phyloP scores from a whole-genome alignment of 1,140 invertebrate genomes.

The Drosophila pruinosa region DNA sequence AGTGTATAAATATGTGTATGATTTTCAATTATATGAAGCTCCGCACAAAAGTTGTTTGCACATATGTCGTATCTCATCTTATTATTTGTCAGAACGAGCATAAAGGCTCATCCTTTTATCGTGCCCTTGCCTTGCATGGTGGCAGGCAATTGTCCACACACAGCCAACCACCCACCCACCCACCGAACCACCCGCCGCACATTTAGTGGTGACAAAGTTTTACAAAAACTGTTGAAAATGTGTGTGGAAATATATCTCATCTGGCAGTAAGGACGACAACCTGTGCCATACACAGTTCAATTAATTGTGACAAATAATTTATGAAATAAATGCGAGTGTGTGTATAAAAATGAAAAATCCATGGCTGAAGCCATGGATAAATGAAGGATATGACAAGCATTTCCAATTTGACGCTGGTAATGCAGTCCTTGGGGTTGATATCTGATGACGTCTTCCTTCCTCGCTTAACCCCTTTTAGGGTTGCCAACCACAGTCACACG shows the following conservation, averaged over 20 bases:
- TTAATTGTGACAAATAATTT: constrained; percentile 83
- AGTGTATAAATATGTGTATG: constrained; percentile 25
- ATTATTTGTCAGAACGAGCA: constrained; percentile 72
- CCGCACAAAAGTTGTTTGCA: constrained; percentile 80
- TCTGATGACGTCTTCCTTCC: neutral
- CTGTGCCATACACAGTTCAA: constrained; percentile 74
- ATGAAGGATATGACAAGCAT: constrained; percentile 83
- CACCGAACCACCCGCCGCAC: constrained; percentile 31
- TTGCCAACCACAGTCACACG: neutral
- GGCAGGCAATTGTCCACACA: constrained; percentile 27
- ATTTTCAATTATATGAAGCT: constrained; percentile 81
- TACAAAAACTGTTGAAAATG: constrained; percentile 54
- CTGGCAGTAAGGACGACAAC: constrained; percentile 21
- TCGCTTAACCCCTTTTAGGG: constrained; percentile 64
- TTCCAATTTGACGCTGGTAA: constrained; percentile 77
- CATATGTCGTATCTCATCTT: constrained; percentile 83
- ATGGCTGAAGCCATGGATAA: constrained; percentile 66
- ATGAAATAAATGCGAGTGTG: constrained; percentile 57
- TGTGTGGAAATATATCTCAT: constrained; percentile 34
- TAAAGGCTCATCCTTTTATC: constrained; percentile 69
- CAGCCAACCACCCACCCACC: constrained; percentile 1
- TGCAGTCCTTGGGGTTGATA: constrained; percentile 55
- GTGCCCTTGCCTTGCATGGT: neutral
- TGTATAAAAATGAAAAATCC: constrained; percentile 74
- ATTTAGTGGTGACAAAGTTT: constrained; percentile 76